Conservation (phyloP, 2,888 invertebrate species). For the Tricholauxania praeusta region DNA sequence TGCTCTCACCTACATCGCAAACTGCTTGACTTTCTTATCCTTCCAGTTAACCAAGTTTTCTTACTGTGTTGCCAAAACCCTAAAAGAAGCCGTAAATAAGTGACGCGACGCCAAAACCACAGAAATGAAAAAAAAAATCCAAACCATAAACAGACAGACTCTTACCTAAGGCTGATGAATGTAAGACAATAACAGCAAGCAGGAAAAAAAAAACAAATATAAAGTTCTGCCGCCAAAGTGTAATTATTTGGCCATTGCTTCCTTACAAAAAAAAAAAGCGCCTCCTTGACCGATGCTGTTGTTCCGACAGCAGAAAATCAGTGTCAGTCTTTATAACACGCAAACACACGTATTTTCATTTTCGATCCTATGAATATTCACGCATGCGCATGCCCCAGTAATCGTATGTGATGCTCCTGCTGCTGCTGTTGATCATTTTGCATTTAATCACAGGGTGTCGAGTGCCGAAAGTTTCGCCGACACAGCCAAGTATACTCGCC, state of each 20-base stretch:
- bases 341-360: background rate
- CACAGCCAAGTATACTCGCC: background rate
- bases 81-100: background rate
- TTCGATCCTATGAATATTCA: background rate
- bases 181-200: background rate
- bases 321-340: constrained; percentile 1
- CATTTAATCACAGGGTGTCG: constrained; percentile 25
- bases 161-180: constrained; percentile 7
- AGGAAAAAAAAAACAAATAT: background rate
- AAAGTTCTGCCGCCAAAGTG: constrained; percentile 3
- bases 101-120: constrained; percentile 21
- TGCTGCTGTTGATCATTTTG: constrained; percentile 3
- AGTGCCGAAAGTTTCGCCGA: constrained; percentile 24
- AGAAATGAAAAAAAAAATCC: background rate
- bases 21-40: too few relatives aligned
- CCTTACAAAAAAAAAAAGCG: constrained; percentile 6
- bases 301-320: constrained; percentile 9
- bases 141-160: background rate
- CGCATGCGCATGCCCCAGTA: too few relatives aligned
- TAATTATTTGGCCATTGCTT: constrained; percentile 30
- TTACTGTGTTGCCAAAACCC: too few relatives aligned
- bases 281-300: background rate
- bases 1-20: too few relatives aligned
- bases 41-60: too few relatives aligned
- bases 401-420: too few relatives aligned